These are phyloP conservation scores for Chaetodon auriga DNA, from an alignment of 2,113 vertebrate genomes.

Conservation along the genomic window DNA sequence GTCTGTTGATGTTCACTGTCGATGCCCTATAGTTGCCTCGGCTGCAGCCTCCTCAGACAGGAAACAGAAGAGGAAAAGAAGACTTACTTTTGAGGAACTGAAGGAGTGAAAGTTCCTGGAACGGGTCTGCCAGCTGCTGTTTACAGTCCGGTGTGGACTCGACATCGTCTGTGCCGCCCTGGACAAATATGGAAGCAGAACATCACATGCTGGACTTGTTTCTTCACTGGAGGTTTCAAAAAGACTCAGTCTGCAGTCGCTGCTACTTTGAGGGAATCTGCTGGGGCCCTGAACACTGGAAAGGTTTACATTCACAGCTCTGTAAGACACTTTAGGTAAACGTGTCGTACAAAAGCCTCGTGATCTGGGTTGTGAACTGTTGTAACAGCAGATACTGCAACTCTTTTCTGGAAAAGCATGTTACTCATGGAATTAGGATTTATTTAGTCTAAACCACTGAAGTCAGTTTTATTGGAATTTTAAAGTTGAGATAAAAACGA, in stretches of 20 bases:
- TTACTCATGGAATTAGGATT: no score
- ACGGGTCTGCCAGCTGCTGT: slow-evolving; percentile 20
- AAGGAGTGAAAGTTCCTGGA: slow-evolving; percentile 75
- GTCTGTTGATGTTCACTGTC: not conserved
- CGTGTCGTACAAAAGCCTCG: not conserved
- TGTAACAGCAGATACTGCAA: no score
- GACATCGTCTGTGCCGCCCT: slow-evolving; percentile 38
- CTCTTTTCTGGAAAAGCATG: not conserved
- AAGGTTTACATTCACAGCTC: not conserved
- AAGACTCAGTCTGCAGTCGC: not conserved
- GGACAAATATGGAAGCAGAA: slow-evolving; percentile 42
- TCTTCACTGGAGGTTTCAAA: not conserved
- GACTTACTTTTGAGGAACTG: slow-evolving; percentile 92
- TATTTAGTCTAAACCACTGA: no score
- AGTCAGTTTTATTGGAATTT: not conserved
- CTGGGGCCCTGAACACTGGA: not conserved
- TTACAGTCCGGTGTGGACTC: slow-evolving; percentile 44
- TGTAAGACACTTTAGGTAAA: not conserved
- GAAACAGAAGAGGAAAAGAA: slow-evolving; percentile 12
- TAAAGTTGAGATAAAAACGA: not conserved
- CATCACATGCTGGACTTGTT: slow-evolving; percentile 7
- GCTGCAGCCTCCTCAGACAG: slow-evolving; percentile 25
- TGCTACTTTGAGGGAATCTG: not conserved
- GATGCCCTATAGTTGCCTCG: not conserved
- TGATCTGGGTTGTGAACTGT: not conserved